These are phyloP conservation scores for Vollenhovia emeryi DNA, from an alignment of 1,140 invertebrate genomes.

Conservation along the genomic window DNA sequence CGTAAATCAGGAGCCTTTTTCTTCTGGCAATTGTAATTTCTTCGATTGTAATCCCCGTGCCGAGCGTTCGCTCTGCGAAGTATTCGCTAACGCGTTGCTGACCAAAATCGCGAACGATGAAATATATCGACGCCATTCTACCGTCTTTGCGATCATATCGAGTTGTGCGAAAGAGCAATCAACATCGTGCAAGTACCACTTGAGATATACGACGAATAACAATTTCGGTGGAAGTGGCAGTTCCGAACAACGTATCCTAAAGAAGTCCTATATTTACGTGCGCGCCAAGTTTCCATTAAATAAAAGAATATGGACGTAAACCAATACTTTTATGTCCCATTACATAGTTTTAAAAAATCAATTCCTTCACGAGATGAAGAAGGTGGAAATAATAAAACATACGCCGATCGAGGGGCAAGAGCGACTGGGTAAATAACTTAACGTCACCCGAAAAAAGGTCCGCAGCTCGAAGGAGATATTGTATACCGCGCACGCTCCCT, in stretches of 20 bases:
- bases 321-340: neutral
- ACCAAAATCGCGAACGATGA: constrained; percentile 18
- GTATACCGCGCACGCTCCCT: neutral
- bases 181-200: constrained; percentile 22
- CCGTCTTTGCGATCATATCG: constrained; percentile 8
- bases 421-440: neutral
- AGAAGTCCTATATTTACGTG: constrained; percentile 32
- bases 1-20: neutral
- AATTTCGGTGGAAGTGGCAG: constrained; percentile 22
- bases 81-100: neutral
- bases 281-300: neutral
- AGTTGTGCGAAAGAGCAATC: constrained; percentile 28
- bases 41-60: neutral
- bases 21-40: neutral
- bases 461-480: neutral
- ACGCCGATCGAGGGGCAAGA: too few species aligned
- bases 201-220: constrained; percentile 39
- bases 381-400: neutral
- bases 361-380: neutral
- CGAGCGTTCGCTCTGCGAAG: neutral
- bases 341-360: neutral
- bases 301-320: neutral
- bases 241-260: neutral
- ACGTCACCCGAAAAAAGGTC: neutral
- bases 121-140: neutral